phyloP scores from a whole-genome alignment of 2,797 vertebrate species.

The Epinephelus awoara region DNA sequence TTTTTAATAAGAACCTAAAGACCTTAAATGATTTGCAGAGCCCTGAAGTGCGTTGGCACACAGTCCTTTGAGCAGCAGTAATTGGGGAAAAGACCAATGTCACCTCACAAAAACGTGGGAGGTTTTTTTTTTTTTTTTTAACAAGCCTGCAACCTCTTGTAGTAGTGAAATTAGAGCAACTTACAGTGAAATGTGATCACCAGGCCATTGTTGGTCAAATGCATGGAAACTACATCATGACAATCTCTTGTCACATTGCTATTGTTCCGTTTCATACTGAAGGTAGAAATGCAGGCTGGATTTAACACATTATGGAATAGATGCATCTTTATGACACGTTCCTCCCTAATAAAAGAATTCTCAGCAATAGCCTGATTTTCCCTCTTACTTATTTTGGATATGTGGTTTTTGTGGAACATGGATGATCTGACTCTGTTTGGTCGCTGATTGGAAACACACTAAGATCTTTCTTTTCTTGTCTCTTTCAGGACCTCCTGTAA shows the following conservation, averaged over 20 bases:
- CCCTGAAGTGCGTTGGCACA: constrained; percentile 64
- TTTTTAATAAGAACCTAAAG: constrained; percentile 85
- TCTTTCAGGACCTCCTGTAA: constrained; percentile 97
- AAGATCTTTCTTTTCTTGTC: constrained; percentile 51
- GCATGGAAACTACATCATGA: constrained; percentile 51
- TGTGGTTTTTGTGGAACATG: constrained; percentile 56
- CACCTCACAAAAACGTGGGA: constrained; percentile 78
- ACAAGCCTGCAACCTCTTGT: constrained; percentile 73
- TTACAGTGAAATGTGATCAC: constrained; percentile 58
- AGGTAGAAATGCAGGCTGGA: no score
- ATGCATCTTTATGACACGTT: constrained; percentile 38
- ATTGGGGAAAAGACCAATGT: constrained; percentile 84
- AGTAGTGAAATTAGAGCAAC: constrained; percentile 79
- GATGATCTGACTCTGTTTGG: constrained; percentile 52
- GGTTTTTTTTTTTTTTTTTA: constrained; percentile 76
- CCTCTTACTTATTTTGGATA: constrained; percentile 32
- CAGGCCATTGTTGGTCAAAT: constrained; percentile 53
- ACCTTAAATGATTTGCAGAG: constrained; percentile 81
- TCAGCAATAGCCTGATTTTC: constrained; percentile 38
- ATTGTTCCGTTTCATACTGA: no score
- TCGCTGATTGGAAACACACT: constrained; percentile 64
- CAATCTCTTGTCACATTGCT: constrained; percentile 27
- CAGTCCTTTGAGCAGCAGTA: constrained; percentile 79
- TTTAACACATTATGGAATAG: constrained; percentile 30
- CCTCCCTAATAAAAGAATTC: constrained; percentile 16